Conservation (phyloP, 2,797 vertebrate species). For the Tragelaphus oryx region DNA sequence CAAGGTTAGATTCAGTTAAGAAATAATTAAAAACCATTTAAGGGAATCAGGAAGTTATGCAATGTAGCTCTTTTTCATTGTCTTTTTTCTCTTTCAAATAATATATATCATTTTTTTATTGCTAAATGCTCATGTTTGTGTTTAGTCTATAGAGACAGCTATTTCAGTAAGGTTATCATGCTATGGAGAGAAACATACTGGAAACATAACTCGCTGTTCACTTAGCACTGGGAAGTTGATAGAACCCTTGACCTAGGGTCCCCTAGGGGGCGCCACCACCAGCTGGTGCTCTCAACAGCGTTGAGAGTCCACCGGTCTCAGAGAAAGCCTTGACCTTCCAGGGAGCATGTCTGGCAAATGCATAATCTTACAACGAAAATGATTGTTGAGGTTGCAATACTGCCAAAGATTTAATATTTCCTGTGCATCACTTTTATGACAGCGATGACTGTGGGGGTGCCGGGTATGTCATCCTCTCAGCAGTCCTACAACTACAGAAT, state of each 20-base stretch:
- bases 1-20: conserved; percentile 42
- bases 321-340: not conserved
- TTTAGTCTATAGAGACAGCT: not conserved
- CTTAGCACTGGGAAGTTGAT: not conserved
- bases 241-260: not conserved
- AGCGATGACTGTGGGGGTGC: not conserved
- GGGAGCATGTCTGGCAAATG: not conserved
- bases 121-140: not conserved
- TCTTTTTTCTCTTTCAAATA: not conserved
- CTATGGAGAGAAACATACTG: not conserved
- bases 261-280: conserved; percentile 15
- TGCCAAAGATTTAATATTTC: not conserved
- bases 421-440: not conserved
- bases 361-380: not conserved
- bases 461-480: not conserved
- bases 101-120: not conserved
- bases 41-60: conserved; percentile 17
- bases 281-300: conserved; percentile 3
- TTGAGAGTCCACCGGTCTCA: not conserved
- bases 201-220: not conserved
- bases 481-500: fast-evolving
- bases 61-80: not conserved
- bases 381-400: not conserved
- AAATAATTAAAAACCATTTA: conserved; percentile 44
- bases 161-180: not conserved